Evolutionary conservation across 2,113 vertebrate genomes (phyloP), one percentile per base, ranked within the genome.

Genomic region (Gulo gulo): DNA sequence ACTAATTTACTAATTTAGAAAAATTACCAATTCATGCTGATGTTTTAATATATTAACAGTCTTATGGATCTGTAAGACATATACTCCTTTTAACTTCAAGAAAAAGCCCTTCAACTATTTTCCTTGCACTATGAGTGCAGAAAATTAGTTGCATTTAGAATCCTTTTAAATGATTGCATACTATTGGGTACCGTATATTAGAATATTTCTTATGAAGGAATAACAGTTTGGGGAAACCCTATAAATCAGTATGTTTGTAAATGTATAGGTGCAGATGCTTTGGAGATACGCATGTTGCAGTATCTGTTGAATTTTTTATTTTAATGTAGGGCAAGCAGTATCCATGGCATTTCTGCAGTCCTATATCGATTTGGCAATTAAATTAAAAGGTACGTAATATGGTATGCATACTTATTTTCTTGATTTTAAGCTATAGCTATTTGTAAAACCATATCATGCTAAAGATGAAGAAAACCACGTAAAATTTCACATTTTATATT

Each of bases 301-400:
- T 57, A 87, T 76, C 50, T 96, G 9, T 89, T 94, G 55, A 55
- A 93, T 50, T 95, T 36, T 97, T 97, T 57, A 83, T 95, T 96
- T 76, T 92, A 92, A 98, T 99, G 31, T 95, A 99, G 99, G 99
- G 99, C 99, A 99, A 69, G 99, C 99, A 2, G 99, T 99, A 94
- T 99, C 99, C 23, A 98, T 99, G 98, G 98, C 98, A 39, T 99
- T 99, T 78, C 98, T 99, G 95, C 98, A 96, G 20, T 99, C 99
- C 0, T 99, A 99, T 95, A 39, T 97, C 0, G 99, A 99, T 86
- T 99, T 99, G 91, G 99, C 99, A 2, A 24, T 98, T 94, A 99
- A 94, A 67, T 98, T 99, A 96, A 97, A 98, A 99, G 99, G 99
- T 99, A 99, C 21, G 47, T 79, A 57, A 15, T 83, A 8, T 74